Evolutionary conservation across 2,113 vertebrate genomes (phyloP).

Genomic region (Periophthalmus modestus): DNA sequence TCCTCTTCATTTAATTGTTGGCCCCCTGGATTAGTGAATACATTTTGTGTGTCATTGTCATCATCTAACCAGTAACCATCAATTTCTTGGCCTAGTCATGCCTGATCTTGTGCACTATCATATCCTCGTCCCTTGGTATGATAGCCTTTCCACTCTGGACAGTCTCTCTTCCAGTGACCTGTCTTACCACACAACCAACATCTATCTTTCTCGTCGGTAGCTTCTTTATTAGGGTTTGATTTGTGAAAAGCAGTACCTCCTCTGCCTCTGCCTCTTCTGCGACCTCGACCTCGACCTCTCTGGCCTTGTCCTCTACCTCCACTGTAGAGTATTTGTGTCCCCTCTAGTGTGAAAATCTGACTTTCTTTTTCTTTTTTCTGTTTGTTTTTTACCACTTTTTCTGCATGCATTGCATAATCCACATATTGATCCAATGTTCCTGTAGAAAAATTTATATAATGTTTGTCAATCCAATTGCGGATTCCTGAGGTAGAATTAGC

Average conservation of each 20-base stretch:
- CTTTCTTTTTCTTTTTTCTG: neutral
- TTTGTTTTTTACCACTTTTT: neutral
- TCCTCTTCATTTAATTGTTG: too few relatives aligned
- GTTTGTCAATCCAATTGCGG: neutral
- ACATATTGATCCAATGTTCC: neutral
- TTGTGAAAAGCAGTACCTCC: too few relatives aligned
- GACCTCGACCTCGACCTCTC: neutral
- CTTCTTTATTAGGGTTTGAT: too few relatives aligned
- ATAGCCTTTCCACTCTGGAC: neutral
- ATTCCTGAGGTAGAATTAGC: too few relatives aligned
- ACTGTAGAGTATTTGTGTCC: neutral
- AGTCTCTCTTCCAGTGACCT: neutral
- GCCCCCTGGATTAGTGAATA: too few relatives aligned
- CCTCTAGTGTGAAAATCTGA: neutral
- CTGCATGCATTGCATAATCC: neutral
- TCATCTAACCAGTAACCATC: too few relatives aligned
- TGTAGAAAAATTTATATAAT: neutral
- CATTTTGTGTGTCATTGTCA: too few relatives aligned
- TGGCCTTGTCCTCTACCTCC: neutral
- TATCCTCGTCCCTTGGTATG: neutral
- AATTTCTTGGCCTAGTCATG: too few relatives aligned
- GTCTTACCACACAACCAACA: neutral
- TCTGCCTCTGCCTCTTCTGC: neutral
- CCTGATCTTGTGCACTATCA: too few relatives aligned
- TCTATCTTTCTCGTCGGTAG: too few relatives aligned